Percentiles rank a stretch among this genome's conserved stretches.
Conservation (phyloP, 2,113 vertebrate species). For the Irena cyanogastra region DNA sequence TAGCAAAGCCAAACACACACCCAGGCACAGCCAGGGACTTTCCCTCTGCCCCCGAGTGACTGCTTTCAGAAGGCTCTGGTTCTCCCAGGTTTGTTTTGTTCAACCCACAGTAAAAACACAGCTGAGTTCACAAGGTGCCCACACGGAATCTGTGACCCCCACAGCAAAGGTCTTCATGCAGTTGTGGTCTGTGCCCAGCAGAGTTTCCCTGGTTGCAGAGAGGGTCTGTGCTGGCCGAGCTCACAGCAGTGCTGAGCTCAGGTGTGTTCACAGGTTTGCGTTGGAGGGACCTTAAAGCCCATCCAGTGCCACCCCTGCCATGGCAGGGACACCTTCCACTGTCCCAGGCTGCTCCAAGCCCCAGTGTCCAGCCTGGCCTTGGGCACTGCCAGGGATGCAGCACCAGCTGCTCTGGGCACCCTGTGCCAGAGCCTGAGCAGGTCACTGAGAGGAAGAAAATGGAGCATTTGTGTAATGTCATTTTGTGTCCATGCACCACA, state of each 20-base stretch:
- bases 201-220: background rate
- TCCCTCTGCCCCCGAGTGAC: background rate
- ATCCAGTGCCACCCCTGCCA: background rate
- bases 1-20: background rate
- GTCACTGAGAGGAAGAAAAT: background rate
- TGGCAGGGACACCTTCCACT: background rate
- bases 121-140: background rate
- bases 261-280: background rate
- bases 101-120: background rate
- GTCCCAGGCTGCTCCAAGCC: background rate
- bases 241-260: background rate
- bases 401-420: background rate
- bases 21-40: fast-evolving
- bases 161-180: background rate
- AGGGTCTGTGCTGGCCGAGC: background rate
- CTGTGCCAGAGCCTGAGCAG: background rate
- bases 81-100: background rate
- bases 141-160: background rate
- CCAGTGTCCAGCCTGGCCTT: fast-evolving
- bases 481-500: background rate
- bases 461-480: fast-evolving
- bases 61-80: background rate
- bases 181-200: background rate
- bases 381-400: background rate
- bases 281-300: background rate